Evolutionary conservation across 2,113 vertebrate species (phyloP).

Genomic region (Dryoscopus gambensis): DNA sequence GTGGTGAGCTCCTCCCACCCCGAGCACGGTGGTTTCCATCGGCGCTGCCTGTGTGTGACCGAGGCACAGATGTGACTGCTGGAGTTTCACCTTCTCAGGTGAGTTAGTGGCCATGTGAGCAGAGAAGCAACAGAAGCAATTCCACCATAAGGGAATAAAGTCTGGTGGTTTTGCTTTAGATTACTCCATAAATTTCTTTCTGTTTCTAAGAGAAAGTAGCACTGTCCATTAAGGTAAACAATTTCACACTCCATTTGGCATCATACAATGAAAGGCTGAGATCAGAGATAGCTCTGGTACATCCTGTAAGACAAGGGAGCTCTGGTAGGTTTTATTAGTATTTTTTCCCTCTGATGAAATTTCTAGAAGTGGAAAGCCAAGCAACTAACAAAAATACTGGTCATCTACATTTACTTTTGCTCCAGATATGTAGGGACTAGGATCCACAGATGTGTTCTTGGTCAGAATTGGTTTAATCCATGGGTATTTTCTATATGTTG

Average conservation of each 20-base stretch:
- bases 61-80: not conserved
- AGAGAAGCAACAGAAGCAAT: not conserved
- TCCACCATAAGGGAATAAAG: not conserved
- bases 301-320: not conserved
- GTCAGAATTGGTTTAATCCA: not conserved
- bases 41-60: rapidly evolving
- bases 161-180: not conserved
- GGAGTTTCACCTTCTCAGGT: not conserved
- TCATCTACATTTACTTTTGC: not conserved
- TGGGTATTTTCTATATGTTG: not conserved
- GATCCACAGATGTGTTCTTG: not conserved
- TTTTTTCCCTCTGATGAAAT: not conserved
- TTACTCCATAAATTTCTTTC: not conserved
- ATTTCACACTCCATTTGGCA: conserved; percentile 54
- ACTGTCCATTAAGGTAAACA: conserved; percentile 34
- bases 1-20: not conserved
- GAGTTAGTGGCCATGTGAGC: not conserved
- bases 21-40: not conserved
- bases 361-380: not conserved
- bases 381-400: not conserved
- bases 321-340: not conserved
- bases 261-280: not conserved
- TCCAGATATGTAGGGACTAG: not conserved
- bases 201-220: not conserved
- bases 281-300: not conserved